These are phyloP conservation scores for Panurus biarmicus DNA, from an alignment of 2,113 vertebrate species.

Conservation along the genomic window DNA sequence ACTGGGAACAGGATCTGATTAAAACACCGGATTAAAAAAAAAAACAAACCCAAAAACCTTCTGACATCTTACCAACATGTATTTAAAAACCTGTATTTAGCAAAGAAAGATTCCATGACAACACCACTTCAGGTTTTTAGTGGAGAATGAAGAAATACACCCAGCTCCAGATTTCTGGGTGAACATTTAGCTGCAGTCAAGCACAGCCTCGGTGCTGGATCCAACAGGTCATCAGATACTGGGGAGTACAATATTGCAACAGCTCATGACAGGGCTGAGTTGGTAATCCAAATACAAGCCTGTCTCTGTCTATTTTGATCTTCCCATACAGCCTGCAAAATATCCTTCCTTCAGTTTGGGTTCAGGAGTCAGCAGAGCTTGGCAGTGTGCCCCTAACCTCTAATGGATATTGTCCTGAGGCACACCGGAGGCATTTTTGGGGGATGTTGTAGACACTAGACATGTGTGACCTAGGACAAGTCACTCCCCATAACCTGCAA, in stretches of 20 bases:
- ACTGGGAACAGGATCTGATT: not conserved
- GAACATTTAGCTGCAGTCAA: not conserved
- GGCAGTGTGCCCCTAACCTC: not conserved
- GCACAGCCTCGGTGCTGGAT: not conserved
- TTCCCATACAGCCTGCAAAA: not conserved
- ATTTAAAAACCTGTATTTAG: not conserved
- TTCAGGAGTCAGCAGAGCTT: not conserved
- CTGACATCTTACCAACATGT: not conserved
- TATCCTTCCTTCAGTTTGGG: not conserved
- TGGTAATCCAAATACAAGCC: not conserved
- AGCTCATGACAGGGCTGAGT: not conserved
- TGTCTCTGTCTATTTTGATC: not conserved
- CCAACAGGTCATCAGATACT: not conserved
- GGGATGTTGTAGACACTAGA: not conserved
- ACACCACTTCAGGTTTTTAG: not conserved
- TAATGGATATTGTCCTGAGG: not conserved
- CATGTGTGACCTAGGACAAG: not conserved
- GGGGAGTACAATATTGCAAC: not conserved
- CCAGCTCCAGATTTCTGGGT: not conserved
- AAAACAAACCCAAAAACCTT: not conserved
- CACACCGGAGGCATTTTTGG: not conserved
- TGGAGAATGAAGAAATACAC: not conserved
- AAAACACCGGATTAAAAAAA: not conserved
- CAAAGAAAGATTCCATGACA: not conserved
- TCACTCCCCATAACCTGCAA: fast-evolving